Percentiles rank a stretch among this genome's conserved stretches.
phyloP scores from a whole-genome alignment of 2,113 vertebrate genomes.

The Piaya cayana region DNA sequence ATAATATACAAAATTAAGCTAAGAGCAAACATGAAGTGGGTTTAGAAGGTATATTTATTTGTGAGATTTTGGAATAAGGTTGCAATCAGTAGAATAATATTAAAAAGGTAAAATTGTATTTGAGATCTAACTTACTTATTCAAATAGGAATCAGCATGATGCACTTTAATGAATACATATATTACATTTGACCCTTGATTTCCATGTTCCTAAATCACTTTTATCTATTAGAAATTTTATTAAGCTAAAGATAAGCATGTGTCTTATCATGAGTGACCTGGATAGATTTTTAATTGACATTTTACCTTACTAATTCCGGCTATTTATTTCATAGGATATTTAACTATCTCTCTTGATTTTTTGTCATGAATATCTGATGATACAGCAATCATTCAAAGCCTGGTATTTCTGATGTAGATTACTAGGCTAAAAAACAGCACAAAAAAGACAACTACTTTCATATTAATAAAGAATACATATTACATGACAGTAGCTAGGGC shows the following conservation, averaged over 20 bases:
- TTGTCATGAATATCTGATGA: neutral
- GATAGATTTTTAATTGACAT: neutral
- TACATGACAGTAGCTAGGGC: neutral
- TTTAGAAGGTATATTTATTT: neutral
- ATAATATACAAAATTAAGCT: neutral
- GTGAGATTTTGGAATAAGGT: neutral
- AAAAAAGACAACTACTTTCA: neutral
- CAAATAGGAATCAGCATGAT: neutral
- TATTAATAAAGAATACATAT: neutral
- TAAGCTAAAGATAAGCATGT: neutral
- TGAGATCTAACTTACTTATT: neutral
- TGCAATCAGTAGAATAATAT: neutral
- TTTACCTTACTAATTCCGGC: neutral
- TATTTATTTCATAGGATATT: neutral
- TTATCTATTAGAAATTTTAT: neutral
- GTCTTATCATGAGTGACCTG: neutral
- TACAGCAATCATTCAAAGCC: neutral
- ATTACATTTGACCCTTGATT: neutral
- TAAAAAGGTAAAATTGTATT: neutral
- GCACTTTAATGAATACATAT: neutral
- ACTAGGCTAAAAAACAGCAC: neutral
- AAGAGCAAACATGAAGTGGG: neutral
- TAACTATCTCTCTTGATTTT: neutral
- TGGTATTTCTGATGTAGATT: neutral
- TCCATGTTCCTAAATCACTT: neutral